Conservation (phyloP, 2,888 invertebrate species). For the Ecdyonurus torrentis region DNA sequence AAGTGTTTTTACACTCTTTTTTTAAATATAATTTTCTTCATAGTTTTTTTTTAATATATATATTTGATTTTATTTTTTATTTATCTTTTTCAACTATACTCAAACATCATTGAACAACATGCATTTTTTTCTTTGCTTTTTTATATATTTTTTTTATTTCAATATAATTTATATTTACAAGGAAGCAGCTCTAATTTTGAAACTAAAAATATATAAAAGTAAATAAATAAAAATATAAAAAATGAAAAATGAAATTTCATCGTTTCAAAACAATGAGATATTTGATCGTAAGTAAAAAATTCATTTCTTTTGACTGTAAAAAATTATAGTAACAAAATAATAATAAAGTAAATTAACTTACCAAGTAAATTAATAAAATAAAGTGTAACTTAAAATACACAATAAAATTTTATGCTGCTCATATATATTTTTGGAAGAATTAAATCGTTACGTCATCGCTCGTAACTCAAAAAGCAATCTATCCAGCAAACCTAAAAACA, state of each 20-base stretch:
- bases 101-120: neutral
- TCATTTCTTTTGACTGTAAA: too few species aligned
- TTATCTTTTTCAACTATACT: neutral
- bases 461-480: neutral
- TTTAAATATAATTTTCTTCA: neutral
- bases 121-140: neutral
- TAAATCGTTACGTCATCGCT: neutral
- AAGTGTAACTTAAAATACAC: too few species aligned
- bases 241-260: neutral
- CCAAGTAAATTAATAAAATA: too few species aligned
- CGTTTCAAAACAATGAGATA: neutral
- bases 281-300: neutral
- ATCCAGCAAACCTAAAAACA: slow-evolving; percentile 1
- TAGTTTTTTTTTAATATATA: neutral
- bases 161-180: neutral
- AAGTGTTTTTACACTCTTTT: neutral
- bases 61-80: neutral
- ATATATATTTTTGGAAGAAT: neutral
- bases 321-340: neutral
- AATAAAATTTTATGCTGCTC: too few species aligned
- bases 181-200: neutral
- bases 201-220: neutral
- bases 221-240: slow-evolving; percentile 5
- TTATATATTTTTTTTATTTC: neutral
- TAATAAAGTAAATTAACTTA: neutral